A percentile compares a stretch with the other conserved stretches of the same genome.
Evolutionary conservation across 2,113 vertebrate species (phyloP).

Genomic region (Chroicocephalus ridibundus): DNA sequence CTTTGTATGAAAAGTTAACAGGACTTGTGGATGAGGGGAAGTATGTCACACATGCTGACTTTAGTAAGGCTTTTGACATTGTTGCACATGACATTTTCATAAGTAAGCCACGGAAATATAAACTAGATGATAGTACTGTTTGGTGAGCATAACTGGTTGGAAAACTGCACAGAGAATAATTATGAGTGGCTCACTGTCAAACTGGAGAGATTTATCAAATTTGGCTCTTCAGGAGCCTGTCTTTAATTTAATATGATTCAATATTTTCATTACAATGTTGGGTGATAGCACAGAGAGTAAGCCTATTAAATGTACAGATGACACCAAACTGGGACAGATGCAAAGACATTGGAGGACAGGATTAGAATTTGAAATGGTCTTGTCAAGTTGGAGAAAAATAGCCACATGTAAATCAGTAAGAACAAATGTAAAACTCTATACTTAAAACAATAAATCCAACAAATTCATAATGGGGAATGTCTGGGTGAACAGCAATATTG

Average conservation of each 20-base stretch:
- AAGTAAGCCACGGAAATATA: neutral
- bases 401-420: neutral
- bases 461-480: neutral
- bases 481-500: neutral
- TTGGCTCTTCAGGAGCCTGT: conserved; percentile 17
- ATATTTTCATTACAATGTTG: conserved; percentile 27
- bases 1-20: neutral
- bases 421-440: neutral
- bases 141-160: neutral
- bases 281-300: conserved; percentile 9
- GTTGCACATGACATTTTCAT: conserved; percentile 15
- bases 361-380: neutral
- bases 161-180: conserved; percentile 21
- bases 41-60: neutral
- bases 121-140: neutral
- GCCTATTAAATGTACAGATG: conserved; percentile 23
- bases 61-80: neutral
- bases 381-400: neutral
- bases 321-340: neutral
- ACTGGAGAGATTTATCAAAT: conserved; percentile 45
- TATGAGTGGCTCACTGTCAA: conserved; percentile 19
- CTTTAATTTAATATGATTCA: conserved; percentile 40
- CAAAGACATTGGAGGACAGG: neutral
- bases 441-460: neutral
- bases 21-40: neutral